phyloP scores from a whole-genome alignment of 2,113 vertebrate species.

The Osmerus eperlanus region DNA sequence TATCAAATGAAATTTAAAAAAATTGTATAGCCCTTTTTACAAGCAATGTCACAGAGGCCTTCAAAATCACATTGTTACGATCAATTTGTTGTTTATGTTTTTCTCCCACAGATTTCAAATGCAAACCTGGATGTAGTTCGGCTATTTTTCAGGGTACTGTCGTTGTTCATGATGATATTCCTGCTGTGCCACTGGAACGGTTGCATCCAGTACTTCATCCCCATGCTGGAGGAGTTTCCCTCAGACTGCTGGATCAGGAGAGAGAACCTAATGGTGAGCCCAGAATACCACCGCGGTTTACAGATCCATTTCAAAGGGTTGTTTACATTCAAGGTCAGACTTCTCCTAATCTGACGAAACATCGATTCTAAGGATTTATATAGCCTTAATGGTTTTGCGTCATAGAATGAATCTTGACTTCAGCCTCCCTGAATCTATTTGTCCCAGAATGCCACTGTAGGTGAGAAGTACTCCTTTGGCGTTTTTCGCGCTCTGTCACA shows the following conservation, averaged over 20 bases:
- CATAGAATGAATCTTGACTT: background rate
- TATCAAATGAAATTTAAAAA: background rate
- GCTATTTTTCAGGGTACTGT: conserved; percentile 64
- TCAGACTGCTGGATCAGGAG: conserved; percentile 69
- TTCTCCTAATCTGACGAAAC: too few species aligned
- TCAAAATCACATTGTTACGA: background rate
- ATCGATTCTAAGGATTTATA: too few species aligned
- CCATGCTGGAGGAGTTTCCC: conserved; percentile 73
- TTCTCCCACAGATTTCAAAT: conserved; percentile 62
- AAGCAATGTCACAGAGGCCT: background rate
- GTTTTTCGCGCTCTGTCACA: conserved; percentile 72
- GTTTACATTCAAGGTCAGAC: too few species aligned
- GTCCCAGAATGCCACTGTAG: conserved; percentile 67
- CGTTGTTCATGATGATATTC: conserved; percentile 73
- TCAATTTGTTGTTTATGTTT: background rate
- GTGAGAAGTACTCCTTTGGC: conserved; percentile 71
- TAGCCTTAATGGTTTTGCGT: too few species aligned
- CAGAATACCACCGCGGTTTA: too few species aligned
- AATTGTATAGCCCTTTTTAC: background rate
- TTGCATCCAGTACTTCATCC: conserved; percentile 78
- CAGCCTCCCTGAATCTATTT: background rate
- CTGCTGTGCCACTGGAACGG: conserved; percentile 77
- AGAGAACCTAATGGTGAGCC: conserved; percentile 70
- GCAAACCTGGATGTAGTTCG: conserved; percentile 69
- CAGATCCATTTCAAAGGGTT: too few species aligned